phyloP scores from a whole-genome alignment of 2,888 invertebrate species.

The Timema podura region DNA sequence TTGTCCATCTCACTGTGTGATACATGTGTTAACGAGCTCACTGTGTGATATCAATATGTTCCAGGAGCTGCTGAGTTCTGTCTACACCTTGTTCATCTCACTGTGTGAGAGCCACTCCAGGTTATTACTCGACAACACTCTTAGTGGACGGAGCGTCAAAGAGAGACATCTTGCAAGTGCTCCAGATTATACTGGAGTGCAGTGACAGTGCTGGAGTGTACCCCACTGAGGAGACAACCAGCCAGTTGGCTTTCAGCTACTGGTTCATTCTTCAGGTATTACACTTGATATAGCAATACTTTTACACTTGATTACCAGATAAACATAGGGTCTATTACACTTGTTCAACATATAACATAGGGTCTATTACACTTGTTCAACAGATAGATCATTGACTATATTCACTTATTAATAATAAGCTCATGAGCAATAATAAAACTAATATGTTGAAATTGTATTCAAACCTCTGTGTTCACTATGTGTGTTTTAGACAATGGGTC shows the following conservation, averaged over 20 bases:
- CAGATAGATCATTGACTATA: no score
- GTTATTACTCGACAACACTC: conserved; percentile 52
- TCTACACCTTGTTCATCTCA: conserved; percentile 65
- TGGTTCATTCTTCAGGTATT: conserved; percentile 87
- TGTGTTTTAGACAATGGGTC: no score
- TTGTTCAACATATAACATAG: no score
- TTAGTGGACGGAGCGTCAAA: conserved; percentile 48
- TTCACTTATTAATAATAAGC: no score
- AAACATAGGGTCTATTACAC: conserved; percentile 46
- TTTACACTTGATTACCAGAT: no score
- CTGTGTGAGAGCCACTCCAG: conserved; percentile 68
- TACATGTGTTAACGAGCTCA: no score
- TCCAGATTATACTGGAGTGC: conserved; percentile 72
- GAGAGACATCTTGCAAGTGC: conserved; percentile 56
- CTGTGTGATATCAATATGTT: conserved; percentile 52
- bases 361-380: no score
- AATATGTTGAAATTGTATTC: no score
- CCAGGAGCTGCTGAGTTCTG: conserved; percentile 64
- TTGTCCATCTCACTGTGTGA: no score
- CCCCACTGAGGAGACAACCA: conserved; percentile 83
- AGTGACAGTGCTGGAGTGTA: conserved; percentile 78
- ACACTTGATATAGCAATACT: conserved; percentile 11
- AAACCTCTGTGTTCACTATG: no score
- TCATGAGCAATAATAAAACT: no score
- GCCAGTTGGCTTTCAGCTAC: conserved; percentile 81